Conservation (phyloP, 1,140 invertebrate genomes). For the Drosophila kikkawai region DNA sequence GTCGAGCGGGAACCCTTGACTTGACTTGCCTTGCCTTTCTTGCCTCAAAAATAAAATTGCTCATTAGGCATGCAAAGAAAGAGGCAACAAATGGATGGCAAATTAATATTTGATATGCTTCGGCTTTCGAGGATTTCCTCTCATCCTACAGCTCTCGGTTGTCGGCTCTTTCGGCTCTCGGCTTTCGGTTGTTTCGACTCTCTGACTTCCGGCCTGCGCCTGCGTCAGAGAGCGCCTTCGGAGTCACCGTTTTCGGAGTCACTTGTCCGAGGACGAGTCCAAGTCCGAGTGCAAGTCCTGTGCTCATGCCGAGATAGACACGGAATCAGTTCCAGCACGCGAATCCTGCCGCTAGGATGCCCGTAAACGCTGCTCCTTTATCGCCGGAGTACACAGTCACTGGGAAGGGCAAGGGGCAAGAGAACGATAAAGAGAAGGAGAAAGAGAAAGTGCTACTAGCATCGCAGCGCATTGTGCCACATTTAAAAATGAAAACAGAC, state of each 20-base stretch:
- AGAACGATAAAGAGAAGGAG: background rate
- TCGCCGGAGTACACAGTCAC: constrained; percentile 21
- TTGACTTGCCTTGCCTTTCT: constrained; percentile 2
- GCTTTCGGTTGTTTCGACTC: background rate
- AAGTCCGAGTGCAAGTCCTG: constrained; percentile 5
- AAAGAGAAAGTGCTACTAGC: constrained; percentile 28
- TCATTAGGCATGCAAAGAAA: constrained; percentile 73
- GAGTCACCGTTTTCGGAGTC: constrained; percentile 38
- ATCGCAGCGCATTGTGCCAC: constrained; percentile 64
- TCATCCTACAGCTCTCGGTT: no score
- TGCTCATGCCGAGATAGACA: constrained; percentile 20
- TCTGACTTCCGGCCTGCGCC: constrained; percentile 5
- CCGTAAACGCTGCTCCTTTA: constrained; percentile 49
- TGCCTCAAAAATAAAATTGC: constrained; percentile 34
- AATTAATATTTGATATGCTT: constrained; percentile 72
- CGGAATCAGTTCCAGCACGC: constrained; percentile 78
- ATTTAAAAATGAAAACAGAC: constrained; percentile 75
- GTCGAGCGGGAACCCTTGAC: constrained; percentile 29
- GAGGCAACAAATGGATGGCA: constrained; percentile 55
- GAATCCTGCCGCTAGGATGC: constrained; percentile 78
- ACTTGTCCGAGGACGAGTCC: constrained; percentile 1
- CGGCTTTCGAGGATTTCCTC: constrained; percentile 22
- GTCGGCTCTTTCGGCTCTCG: background rate
- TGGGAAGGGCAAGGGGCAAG: constrained; percentile 17
- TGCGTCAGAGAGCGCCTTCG: constrained; percentile 36